Percentiles rank a stretch among this genome's conserved stretches.
These are phyloP conservation scores for Carlito syrichta DNA, from an alignment of 2,113 vertebrate species.

Conservation along the genomic window DNA sequence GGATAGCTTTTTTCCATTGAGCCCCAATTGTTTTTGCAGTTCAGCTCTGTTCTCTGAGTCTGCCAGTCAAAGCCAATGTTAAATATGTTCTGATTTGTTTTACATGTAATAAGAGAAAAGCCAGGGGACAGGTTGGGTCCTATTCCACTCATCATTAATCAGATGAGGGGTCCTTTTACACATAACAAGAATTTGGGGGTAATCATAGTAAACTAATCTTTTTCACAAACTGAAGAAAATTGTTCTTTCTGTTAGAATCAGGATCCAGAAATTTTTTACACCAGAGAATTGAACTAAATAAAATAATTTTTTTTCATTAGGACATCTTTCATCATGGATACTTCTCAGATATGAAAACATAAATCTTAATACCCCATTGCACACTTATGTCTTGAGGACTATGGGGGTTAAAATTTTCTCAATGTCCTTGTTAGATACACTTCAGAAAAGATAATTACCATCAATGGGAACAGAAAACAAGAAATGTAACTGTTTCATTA, in stretches of 20 bases:
- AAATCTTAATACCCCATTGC: not conserved
- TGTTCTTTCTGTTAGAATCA: not conserved
- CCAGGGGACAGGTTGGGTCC: not conserved
- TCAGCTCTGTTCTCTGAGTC: not conserved
- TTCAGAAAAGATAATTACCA: not conserved
- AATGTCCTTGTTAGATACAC: not conserved
- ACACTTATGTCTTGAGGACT: not conserved
- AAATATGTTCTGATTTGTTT: not conserved
- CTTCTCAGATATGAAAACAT: not conserved
- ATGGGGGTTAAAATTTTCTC: not conserved
- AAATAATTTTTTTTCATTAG: conserved; percentile 30
- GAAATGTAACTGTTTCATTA: not conserved
- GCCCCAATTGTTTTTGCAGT: not conserved
- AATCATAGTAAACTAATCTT: conserved; percentile 13
- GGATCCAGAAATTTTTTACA: not conserved
- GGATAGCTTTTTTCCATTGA: not conserved
- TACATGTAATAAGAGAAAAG: conserved; percentile 14
- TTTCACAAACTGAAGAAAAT: not conserved
- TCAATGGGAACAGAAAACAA: not conserved
- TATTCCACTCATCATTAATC: conserved; percentile 1
- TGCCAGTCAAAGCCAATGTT: not conserved
- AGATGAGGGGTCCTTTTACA: not conserved
- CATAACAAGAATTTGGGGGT: not conserved
- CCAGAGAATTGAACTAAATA: not conserved
- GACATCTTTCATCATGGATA: not conserved